Base-by-base conservation (phyloP, 2,113 vertebrate species). In the Coptodon rendalli region DNA sequence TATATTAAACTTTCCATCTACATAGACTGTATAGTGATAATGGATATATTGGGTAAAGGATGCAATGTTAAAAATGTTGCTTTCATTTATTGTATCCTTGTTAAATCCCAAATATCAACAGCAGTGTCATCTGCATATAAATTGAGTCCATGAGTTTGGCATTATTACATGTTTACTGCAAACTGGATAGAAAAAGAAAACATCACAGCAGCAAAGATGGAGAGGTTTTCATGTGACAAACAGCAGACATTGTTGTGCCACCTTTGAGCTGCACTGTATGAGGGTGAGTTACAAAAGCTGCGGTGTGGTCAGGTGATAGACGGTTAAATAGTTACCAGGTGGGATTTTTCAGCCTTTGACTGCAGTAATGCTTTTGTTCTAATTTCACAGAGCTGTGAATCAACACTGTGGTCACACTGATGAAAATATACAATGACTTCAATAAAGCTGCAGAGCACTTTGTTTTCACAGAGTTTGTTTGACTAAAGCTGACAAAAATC, bases 351-450 rank as follows among this genome's bases (percentile, higher is more conserved):
- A 38, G 34, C 34, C 9, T 36, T n/a, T 36, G 61, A 38, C 4
- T 38, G 6, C 61, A 66, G 34, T 22, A 22, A 66, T 22, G 34
- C 10, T n/a, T 0, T 38, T 66, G 17, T 36, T 66, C 34, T 66
- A 7, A 38, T 66, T 66, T 66, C 61, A 7, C 34, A 38, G 10
- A 63, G 0, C 59, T 7, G 59, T 36, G 59, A 63, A n/a, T 38
- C 61, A 66, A n/a, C 61, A 66, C 61, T 66, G 61, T 38, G 61
- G 34, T 66, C 10, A 66, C 10, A 66, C 61, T 66, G 9, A n/a
- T 66, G 19, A 66, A 22, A 66, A 66, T n/a, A 66, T 66, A 38
- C 17, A 38, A 38, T 66, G 61, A 66, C 19, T 22, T 66, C 10
- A 38, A 34, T n/a, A 38, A 38, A 66, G 19, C 6, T 66, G 34